These are phyloP conservation scores for Geopemphigus sp. DNA, from an alignment of 1,140 invertebrate species.

Conservation along the genomic window DNA sequence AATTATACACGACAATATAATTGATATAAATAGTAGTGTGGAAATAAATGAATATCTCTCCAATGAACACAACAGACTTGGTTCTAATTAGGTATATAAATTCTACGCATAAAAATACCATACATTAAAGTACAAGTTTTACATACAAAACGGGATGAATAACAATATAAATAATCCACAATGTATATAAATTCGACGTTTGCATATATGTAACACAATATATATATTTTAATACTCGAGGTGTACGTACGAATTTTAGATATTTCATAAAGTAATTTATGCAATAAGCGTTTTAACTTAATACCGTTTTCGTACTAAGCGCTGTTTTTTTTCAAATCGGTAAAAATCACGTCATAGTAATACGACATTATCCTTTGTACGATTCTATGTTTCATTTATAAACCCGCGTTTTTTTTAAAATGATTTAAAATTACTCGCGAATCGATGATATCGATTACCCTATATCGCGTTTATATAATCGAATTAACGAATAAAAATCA, in stretches of 20 bases:
- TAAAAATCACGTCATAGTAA: too few relatives aligned
- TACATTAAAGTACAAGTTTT: background rate
- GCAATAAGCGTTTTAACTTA: constrained; percentile 7
- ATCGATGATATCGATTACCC: too few relatives aligned
- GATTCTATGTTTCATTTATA: background rate
- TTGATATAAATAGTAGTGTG: too few relatives aligned
- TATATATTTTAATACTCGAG: background rate
- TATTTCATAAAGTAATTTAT: constrained; percentile 12
- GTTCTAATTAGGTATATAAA: too few relatives aligned
- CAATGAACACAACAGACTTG: too few relatives aligned
- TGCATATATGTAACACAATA: background rate
- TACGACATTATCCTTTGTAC: too few relatives aligned
- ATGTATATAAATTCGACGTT: background rate
- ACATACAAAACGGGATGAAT: background rate
- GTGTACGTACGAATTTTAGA: background rate
- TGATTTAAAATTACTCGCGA: too few relatives aligned
- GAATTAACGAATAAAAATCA: too few relatives aligned
- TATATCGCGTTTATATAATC: too few relatives aligned
- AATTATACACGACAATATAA: too few relatives aligned
- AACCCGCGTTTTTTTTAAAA: background rate
- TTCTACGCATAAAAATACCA: background rate
- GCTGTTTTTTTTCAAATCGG: too few relatives aligned
- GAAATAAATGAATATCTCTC: too few relatives aligned
- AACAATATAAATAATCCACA: background rate
- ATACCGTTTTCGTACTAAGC: background rate